Evolutionary conservation across 2,113 vertebrate species (phyloP).

Genomic region (Saccopteryx leptura): DNA sequence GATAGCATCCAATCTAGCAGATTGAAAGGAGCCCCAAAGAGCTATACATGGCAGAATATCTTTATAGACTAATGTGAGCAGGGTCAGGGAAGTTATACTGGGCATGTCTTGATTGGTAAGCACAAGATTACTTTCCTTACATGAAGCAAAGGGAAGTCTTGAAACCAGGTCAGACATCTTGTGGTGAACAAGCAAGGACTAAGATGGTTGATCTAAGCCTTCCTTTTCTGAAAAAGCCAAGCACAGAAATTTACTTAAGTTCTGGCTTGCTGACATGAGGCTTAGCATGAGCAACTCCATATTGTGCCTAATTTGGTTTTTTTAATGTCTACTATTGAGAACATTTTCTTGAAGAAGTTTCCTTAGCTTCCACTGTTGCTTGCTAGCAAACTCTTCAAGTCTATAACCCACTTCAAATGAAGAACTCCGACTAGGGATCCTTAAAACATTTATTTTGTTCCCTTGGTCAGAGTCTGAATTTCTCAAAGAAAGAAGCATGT

Average conservation of each 20-base stretch:
- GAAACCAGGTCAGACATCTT: background rate
- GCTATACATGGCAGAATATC: background rate
- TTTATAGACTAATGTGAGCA: background rate
- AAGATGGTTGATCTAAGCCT: background rate
- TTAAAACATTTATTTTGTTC: background rate
- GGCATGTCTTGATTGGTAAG: background rate
- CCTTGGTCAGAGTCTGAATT: background rate
- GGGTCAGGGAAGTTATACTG: background rate
- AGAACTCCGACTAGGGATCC: background rate
- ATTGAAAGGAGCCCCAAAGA: background rate
- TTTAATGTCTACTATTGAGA: background rate
- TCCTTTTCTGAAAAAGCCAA: background rate
- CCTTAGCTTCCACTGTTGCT: background rate
- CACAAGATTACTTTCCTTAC: background rate
- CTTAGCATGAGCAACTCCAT: background rate
- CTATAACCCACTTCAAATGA: background rate
- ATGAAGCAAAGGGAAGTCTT: background rate
- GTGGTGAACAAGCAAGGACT: background rate
- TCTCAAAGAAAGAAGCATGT: background rate
- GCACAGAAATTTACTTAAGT: background rate
- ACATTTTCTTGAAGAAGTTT: conserved; percentile 12
- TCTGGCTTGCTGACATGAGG: background rate
- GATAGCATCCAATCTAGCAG: background rate
- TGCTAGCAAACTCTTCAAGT: background rate
- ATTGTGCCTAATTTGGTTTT: background rate